These are phyloP conservation scores for Frankliniella fusca DNA, from an alignment of 2,888 invertebrate species.

Conservation along the genomic window DNA sequence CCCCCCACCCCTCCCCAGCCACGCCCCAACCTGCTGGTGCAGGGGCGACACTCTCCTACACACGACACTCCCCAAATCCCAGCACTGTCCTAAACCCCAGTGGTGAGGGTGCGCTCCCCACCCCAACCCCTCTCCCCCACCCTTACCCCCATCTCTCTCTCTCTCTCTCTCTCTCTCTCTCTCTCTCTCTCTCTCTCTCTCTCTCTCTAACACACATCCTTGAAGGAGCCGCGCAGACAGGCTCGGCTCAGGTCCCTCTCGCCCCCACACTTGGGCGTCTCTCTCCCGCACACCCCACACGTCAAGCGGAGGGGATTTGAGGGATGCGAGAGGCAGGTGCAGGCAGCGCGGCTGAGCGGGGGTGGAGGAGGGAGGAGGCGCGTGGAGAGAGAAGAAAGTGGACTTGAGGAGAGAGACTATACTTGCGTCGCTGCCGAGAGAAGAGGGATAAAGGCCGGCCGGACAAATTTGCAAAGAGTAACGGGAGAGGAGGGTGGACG, in stretches of 20 bases:
- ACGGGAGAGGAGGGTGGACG: too few relatives aligned
- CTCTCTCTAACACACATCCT: neutral
- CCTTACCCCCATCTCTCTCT: too few relatives aligned
- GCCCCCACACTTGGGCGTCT: neutral
- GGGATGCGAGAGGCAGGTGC: neutral
- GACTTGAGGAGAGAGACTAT: too few relatives aligned
- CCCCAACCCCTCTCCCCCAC: too few relatives aligned
- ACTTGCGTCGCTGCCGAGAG: too few relatives aligned
- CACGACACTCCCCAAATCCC: neutral
- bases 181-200: constrained; percentile 1
- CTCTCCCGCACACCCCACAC: neutral
- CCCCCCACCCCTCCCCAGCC: neutral
- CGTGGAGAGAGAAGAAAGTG: neutral
- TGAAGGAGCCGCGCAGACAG: too few relatives aligned
- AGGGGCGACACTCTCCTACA: neutral
- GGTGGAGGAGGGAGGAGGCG: neutral
- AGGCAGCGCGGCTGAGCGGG: neutral
- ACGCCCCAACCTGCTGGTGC: neutral
- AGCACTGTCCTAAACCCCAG: neutral
- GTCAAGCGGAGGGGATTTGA: neutral
- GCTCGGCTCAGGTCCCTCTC: neutral
- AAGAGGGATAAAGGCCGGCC: too few relatives aligned
- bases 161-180: too few relatives aligned
- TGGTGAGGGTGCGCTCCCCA: neutral
- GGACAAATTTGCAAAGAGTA: too few relatives aligned